A percentile compares a stretch with the other conserved stretches of the same genome.
phyloP scores from a whole-genome alignment of 2,113 vertebrate species.

The Xenopus borealis region DNA sequence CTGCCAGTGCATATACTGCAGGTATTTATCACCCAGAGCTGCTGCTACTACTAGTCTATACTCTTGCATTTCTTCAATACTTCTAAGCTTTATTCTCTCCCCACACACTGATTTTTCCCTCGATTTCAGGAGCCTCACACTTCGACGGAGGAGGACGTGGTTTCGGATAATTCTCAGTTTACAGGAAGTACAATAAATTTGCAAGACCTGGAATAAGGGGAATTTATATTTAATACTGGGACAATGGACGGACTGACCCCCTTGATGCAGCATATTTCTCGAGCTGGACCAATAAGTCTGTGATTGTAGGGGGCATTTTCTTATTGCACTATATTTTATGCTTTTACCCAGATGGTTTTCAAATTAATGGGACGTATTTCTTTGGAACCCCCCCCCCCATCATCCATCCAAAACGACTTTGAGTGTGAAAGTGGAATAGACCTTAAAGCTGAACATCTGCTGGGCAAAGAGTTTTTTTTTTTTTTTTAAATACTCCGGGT shows the following conservation, averaged over 20 bases:
- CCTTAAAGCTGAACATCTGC: too few relatives aligned
- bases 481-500: too few relatives aligned
- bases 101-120: neutral
- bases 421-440: too few relatives aligned
- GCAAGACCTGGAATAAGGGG: slow-evolving; percentile 85
- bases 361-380: too few relatives aligned
- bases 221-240: neutral
- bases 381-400: too few relatives aligned
- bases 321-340: neutral
- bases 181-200: slow-evolving; percentile 92
- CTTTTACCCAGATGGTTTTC: neutral
- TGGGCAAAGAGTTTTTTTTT: too few relatives aligned
- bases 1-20: slow-evolving; percentile 89
- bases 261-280: neutral
- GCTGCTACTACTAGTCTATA: too few relatives aligned
- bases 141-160: slow-evolving; percentile 76
- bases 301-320: neutral
- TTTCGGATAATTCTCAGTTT: slow-evolving; percentile 80
- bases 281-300: neutral
- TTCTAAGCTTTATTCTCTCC: too few relatives aligned
- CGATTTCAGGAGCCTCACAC: slow-evolving; percentile 78
- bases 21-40: slow-evolving; percentile 56
- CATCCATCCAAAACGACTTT: too few relatives aligned
- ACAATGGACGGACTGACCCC: neutral
- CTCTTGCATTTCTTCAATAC: too few relatives aligned